phyloP scores from a whole-genome alignment of 2,113 vertebrate species.

The Nibea albiflora region DNA sequence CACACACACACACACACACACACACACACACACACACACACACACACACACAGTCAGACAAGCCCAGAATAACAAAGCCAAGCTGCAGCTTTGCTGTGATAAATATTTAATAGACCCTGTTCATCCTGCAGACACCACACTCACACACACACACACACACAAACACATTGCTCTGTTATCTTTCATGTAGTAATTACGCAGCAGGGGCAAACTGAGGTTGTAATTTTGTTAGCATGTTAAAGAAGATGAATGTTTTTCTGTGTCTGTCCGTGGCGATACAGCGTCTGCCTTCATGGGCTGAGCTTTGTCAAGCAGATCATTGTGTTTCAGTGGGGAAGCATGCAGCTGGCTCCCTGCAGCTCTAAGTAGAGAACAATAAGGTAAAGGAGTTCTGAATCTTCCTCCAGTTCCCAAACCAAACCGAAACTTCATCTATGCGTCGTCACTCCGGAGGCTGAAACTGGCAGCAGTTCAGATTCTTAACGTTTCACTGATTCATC shows the following conservation, averaged over 20 bases:
- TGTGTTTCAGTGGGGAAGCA: slow-evolving; percentile 20
- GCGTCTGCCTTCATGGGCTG: background rate
- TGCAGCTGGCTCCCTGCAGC: slow-evolving; percentile 24
- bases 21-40: background rate
- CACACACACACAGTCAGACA: background rate
- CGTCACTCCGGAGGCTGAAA: slow-evolving; percentile 19
- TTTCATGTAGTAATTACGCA: slow-evolving; percentile 50
- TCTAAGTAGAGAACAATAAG: slow-evolving; percentile 30
- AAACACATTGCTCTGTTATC: slow-evolving; percentile 35
- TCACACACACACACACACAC: slow-evolving; percentile 3
- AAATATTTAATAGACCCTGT: slow-evolving; percentile 76
- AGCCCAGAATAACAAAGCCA: slow-evolving; percentile 55
- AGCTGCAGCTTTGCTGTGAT: slow-evolving; percentile 70
- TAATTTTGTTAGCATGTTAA: slow-evolving; percentile 59
- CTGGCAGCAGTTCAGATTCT: slow-evolving; percentile 39
- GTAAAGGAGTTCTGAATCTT: slow-evolving; percentile 17
- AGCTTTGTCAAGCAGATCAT: slow-evolving; percentile 25
- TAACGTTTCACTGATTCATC: slow-evolving; percentile 31
- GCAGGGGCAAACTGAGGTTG: slow-evolving; percentile 40
- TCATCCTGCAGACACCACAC: slow-evolving; percentile 28
- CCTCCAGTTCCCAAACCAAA: slow-evolving; percentile 43
- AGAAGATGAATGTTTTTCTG: slow-evolving; percentile 38
- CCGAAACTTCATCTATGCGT: slow-evolving; percentile 39
- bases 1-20: slow-evolving; percentile 14
- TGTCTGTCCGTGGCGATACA: slow-evolving; percentile 3